Conservation (phyloP, 2,888 invertebrate species). For the Hirtodrosophila trivittata region DNA sequence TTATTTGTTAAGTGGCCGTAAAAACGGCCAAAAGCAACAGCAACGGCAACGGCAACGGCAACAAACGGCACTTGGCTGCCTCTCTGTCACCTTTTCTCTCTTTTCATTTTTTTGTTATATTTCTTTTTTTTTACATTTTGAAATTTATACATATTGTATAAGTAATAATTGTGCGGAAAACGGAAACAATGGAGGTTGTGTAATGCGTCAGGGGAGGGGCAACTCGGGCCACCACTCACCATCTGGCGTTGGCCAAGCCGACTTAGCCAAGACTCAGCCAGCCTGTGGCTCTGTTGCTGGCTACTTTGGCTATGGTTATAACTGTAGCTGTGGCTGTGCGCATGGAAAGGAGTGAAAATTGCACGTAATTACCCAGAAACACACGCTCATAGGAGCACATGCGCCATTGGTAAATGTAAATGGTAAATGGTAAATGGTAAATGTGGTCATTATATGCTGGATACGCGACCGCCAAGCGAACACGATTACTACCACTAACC, state of each 20-base stretch:
- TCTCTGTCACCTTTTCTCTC: slow-evolving; percentile 40
- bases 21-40: slow-evolving; percentile 72
- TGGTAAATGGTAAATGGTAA: slow-evolving; percentile 65
- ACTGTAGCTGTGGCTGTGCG: slow-evolving; percentile 30
- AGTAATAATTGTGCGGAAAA: slow-evolving; percentile 81
- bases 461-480: slow-evolving; percentile 53
- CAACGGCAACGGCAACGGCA: slow-evolving; percentile 35
- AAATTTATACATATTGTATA: slow-evolving; percentile 79
- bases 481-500: slow-evolving; percentile 57
- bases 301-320: slow-evolving; percentile 12
- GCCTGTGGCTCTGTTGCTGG: slow-evolving; percentile 51
- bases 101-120: slow-evolving; percentile 6
- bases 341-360: slow-evolving; percentile 77
- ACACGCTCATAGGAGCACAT: slow-evolving; percentile 30
- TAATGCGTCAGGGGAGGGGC: slow-evolving; percentile 70
- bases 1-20: slow-evolving; percentile 80
- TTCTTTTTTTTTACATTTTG: slow-evolving; percentile 37
- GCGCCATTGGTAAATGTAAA: slow-evolving; percentile 64
- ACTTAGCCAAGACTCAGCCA: slow-evolving; percentile 35
- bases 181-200: slow-evolving; percentile 81
- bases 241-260: slow-evolving; percentile 64
- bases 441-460: slow-evolving; percentile 71
- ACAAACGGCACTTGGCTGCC: slow-evolving; percentile 33
- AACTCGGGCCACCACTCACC: slow-evolving; percentile 34
- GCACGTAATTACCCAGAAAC: slow-evolving; percentile 69